A percentile compares a stretch with the other conserved stretches of the same genome.
These are phyloP conservation scores for Acanthis flammea DNA, from an alignment of 2,797 vertebrate species.

Conservation along the genomic window DNA sequence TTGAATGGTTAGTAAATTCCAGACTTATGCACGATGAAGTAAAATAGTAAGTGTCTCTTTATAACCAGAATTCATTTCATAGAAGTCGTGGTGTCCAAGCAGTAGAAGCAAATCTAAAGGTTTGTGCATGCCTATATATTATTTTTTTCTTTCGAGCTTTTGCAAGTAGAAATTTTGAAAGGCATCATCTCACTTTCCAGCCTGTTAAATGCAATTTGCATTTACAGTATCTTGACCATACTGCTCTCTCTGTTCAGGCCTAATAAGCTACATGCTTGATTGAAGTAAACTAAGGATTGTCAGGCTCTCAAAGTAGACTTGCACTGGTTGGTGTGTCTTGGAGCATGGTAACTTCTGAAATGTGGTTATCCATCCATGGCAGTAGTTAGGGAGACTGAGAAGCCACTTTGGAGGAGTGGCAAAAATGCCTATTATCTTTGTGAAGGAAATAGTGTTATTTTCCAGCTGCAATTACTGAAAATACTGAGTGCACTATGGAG, in stretches of 20 bases:
- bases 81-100: slow-evolving; percentile 51
- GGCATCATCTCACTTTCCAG: background rate
- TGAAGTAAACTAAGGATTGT: background rate
- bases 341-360: background rate
- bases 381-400: background rate
- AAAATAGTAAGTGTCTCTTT: slow-evolving; percentile 52
- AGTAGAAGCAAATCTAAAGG: slow-evolving; percentile 59
- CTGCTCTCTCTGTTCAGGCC: background rate
- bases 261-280: slow-evolving; percentile 25
- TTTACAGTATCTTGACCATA: slow-evolving; percentile 5
- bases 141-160: slow-evolving; percentile 10
- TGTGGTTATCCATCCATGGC: background rate
- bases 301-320: background rate
- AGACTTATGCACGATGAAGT: background rate
- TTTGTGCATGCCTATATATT: slow-evolving; percentile 45
- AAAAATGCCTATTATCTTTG: background rate
- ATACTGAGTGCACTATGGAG: background rate
- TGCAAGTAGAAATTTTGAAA: slow-evolving; percentile 9
- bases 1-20: background rate
- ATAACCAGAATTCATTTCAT: slow-evolving; percentile 57
- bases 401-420: background rate
- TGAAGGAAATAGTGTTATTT: background rate
- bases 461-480: background rate
- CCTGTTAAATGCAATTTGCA: slow-evolving; percentile 40
- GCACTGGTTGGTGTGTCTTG: slow-evolving; percentile 28